Conservation (phyloP, 2,888 invertebrate genomes). For the Cerastis leucographa region DNA sequence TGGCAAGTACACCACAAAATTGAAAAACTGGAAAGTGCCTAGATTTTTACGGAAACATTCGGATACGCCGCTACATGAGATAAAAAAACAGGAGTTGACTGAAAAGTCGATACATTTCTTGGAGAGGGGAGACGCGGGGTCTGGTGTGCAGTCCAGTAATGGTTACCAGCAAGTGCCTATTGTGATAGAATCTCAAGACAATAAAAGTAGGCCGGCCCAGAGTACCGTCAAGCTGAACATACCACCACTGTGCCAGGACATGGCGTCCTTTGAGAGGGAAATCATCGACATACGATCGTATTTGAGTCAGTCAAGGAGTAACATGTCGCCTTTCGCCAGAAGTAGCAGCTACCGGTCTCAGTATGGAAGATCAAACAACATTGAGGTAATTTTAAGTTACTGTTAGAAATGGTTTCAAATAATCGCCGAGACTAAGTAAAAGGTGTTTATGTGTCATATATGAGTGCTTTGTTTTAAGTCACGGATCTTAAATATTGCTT, state of each 20-base stretch:
- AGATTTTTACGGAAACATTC: slow-evolving; percentile 92
- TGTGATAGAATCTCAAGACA: slow-evolving; percentile 90
- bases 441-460: slow-evolving; percentile 38
- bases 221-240: slow-evolving; percentile 86
- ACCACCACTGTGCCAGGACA: slow-evolving; percentile 84
- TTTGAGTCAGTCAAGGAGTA: slow-evolving; percentile 93
- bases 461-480: slow-evolving; percentile 57
- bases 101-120: slow-evolving; percentile 83
- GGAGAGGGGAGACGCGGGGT: slow-evolving; percentile 78
- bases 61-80: slow-evolving; percentile 88
- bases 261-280: slow-evolving; percentile 91
- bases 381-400: slow-evolving; percentile 80
- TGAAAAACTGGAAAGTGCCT: slow-evolving; percentile 93
- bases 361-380: slow-evolving; percentile 91
- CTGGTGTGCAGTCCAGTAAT: slow-evolving; percentile 79
- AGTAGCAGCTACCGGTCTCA: slow-evolving; percentile 93
- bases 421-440: slow-evolving; percentile 38
- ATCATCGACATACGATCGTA: slow-evolving; percentile 93
- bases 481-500: slow-evolving; percentile 38
- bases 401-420: slow-evolving; percentile 19
- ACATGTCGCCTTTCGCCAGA: slow-evolving; percentile 93
- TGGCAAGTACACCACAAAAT: slow-evolving; percentile 90
- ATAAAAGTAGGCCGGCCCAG: slow-evolving; percentile 76
- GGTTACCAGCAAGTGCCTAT: slow-evolving; percentile 93
- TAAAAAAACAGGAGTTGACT: slow-evolving; percentile 85